These are phyloP conservation scores for Desoria tigrina DNA, from an alignment of 2,888 invertebrate genomes.

Conservation along the genomic window DNA sequence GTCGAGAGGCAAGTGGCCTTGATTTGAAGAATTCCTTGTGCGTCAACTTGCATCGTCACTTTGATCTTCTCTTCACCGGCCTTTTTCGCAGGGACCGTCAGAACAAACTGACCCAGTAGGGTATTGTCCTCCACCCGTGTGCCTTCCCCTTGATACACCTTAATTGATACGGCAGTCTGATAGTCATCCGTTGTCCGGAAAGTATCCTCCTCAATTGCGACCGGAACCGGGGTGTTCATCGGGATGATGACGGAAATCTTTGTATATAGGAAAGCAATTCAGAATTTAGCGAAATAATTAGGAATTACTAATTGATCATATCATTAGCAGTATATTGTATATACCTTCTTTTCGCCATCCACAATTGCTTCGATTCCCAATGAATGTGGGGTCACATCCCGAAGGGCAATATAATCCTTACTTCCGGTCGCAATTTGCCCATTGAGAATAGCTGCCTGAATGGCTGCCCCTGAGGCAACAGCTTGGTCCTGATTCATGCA, in stretches of 20 bases:
- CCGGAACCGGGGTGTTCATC: conserved; percentile 18
- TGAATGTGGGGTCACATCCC: conserved; percentile 30
- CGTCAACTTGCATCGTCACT: conserved; percentile 22
- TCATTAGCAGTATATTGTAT: no score
- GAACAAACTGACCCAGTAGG: conserved; percentile 16
- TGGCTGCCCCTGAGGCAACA: conserved; percentile 63
- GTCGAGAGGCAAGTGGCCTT: conserved; percentile 15
- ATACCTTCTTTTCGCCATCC: no score
- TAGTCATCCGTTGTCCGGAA: not conserved
- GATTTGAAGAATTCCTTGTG: conserved; percentile 19
- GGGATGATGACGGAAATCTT: conserved; percentile 22
- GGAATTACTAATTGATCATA: no score
- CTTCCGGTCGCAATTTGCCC: conserved; percentile 57
- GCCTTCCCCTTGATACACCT: conserved; percentile 27
- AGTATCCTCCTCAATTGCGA: no score
- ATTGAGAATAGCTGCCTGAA: conserved; percentile 62
- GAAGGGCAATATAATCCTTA: not conserved
- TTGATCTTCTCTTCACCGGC: conserved; percentile 16
- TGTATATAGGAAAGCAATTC: no score
- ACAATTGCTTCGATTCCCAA: conserved; percentile 22
- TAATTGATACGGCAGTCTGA: conserved; percentile 17
- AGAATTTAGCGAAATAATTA: no score
- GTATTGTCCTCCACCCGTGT: conserved; percentile 3
- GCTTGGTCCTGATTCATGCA: conserved; percentile 64
- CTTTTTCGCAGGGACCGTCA: conserved; percentile 22